phyloP scores from a whole-genome alignment of 2,888 invertebrate species.

The Encarsia formosa region DNA sequence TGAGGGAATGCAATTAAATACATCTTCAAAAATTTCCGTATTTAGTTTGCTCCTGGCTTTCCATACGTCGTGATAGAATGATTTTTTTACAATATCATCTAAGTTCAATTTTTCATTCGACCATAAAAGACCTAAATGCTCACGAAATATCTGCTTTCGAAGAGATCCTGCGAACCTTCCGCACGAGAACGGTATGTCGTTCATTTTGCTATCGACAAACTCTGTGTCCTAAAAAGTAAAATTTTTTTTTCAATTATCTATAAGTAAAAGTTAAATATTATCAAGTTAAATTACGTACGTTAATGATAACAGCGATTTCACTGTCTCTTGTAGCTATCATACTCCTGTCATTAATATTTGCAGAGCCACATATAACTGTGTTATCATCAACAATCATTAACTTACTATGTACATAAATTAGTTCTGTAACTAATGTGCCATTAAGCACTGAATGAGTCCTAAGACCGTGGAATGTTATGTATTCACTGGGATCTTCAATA shows the following conservation, averaged over 20 bases:
- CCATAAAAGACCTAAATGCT: slow-evolving; percentile 78
- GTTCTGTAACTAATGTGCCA: slow-evolving; percentile 81
- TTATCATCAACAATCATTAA: slow-evolving; percentile 91
- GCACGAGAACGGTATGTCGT: slow-evolving; percentile 73
- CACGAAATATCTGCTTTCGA: slow-evolving; percentile 80
- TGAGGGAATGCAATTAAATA: slow-evolving; percentile 88
- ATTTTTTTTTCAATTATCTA: too few species aligned
- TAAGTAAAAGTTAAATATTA: not conserved
- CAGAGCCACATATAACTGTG: slow-evolving; percentile 90
- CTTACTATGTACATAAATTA: slow-evolving; percentile 97
- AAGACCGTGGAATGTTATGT: slow-evolving; percentile 88
- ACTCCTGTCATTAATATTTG: slow-evolving; percentile 96
- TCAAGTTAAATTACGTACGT: slow-evolving; percentile 54
- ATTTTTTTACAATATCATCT: slow-evolving; percentile 68
- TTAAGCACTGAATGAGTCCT: slow-evolving; percentile 76
- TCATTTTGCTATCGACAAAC: slow-evolving; percentile 77
- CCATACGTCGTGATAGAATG: slow-evolving; percentile 86
- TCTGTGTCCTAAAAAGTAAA: slow-evolving; percentile 63
- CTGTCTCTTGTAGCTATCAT: slow-evolving; percentile 92
- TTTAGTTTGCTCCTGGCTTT: slow-evolving; percentile 74
- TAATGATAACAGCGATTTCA: slow-evolving; percentile 84
- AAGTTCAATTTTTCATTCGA: slow-evolving; percentile 58
- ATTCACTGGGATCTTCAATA: slow-evolving; percentile 74
- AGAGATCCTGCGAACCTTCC: slow-evolving; percentile 85
- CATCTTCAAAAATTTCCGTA: slow-evolving; percentile 85